Base-by-base conservation (phyloP, 1,140 invertebrate species). In the Hirudo medicinalis region DNA sequence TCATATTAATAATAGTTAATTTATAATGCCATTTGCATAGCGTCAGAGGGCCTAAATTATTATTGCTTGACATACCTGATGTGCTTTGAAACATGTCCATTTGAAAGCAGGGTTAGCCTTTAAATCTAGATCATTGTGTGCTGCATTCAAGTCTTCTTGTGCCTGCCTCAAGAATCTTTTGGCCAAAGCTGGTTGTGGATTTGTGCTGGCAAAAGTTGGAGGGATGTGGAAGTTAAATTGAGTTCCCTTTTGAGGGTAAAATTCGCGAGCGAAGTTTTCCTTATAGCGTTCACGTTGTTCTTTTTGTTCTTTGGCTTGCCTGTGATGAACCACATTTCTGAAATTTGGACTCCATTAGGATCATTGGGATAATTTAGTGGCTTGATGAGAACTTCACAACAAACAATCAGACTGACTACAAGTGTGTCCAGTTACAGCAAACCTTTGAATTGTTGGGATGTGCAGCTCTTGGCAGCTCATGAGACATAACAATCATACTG, bases 21-120 rank as follows among this genome's bases (percentile, higher is more conserved):
- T n/a, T n/a, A n/a, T n/a, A n/a, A n/a, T n/a, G n/a, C n/a, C n/a
- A n/a, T n/a, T n/a, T n/a, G n/a, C n/a, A n/a, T n/a, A n/a, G n/a
- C n/a, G n/a, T n/a, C n/a, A n/a, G n/a, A n/a, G n/a, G n/a, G n/a
- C n/a, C n/a, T n/a, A n/a, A n/a, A n/a, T n/a, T 57, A 57, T 57
- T n/a, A n/a, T n/a, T n/a, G 4, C 40, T n/a, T n/a, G 27, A 32
- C 57, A 63, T 69, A 77, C 76, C 73, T 78, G 77, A 66, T 78
- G 75, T 43, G 74, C 74, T 55, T 76, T 76, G 68, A 77, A 78
- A 57, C 77, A 77, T 9, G 74, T 73, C 78, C 78, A 78, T 67
- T 78, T 76, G 57, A 69, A 75, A 20, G 74, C 73, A 13, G 74
- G 75, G 43, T 74, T 57, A 20, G 72, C 66, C 11, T 49, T 60